Base-by-base conservation (phyloP, 1,140 invertebrate species). In the Carcinoscorpius rotundicauda region DNA sequence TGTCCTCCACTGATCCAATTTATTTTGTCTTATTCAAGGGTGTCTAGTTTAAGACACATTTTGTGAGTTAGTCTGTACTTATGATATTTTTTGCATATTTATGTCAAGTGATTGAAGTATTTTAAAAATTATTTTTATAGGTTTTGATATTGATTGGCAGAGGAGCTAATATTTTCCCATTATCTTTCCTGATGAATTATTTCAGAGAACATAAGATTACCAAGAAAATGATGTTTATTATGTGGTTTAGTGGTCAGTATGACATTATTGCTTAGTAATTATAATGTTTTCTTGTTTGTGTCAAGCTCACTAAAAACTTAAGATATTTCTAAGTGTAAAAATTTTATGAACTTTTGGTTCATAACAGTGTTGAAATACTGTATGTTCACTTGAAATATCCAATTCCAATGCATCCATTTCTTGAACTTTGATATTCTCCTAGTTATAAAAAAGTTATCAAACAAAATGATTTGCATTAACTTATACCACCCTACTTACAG, bases 141-240 rank as follows among this genome's bases (percentile, higher is more conserved):
- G 72, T 93, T 50, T 78, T 98, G 48, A 95, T 93, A 74, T 78
- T 99, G 9, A 80, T 97, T 64, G 95, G 95, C 49, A 83, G 97
- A 74, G 96, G 96, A 8, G 86, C 90, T 58, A 99, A 98, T 74
- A 98, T 99, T 66, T 99, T 97, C 75, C 97, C 97, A 11, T 77
- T 99, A 9, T 90, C 93, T 4, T 83, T 90, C 71, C 78, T 98
- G 6, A 88, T 95, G 5, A 99, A 99, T 76, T 88, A 88, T 76
- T 99, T 98, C 78, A 84, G 95, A 51, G 92, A 97, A 75, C 95
- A 98, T 79, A 93, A 95, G 78, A 98, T 99, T 60, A 97, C 93
- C 0, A 88, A 87, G 73, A 95, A 94, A 78, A 98, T 97, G 90
- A 96, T 97, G 85, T 97, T 98, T 73, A 97, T 99, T 59, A 98